phyloP scores from a whole-genome alignment of 1,140 invertebrate genomes.

The Cyclargus thomasi region DNA sequence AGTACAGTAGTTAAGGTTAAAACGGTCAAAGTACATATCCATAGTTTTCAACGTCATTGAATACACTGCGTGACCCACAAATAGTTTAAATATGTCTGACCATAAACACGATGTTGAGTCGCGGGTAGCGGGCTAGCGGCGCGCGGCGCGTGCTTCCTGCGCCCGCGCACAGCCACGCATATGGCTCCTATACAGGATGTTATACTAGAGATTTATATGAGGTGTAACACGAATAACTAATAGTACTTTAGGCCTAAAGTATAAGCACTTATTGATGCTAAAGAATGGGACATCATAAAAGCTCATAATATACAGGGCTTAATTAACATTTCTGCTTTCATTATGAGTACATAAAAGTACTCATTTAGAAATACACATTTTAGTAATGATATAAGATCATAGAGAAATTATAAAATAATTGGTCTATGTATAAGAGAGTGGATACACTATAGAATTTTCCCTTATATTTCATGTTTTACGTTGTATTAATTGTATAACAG shows the following conservation, averaged over 20 bases:
- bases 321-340: no score
- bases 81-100: constrained; percentile 43
- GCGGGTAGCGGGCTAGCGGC: constrained; percentile 37
- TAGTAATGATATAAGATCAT: no score
- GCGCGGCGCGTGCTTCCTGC: constrained; percentile 61
- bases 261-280: no score
- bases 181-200: not conserved
- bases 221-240: not conserved
- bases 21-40: not conserved
- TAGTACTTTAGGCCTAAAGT: not conserved
- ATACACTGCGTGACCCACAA: constrained; percentile 34
- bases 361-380: no score
- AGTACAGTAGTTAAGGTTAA: not conserved
- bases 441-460: no score
- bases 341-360: no score
- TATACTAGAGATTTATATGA: not conserved
- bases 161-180: constrained; percentile 32
- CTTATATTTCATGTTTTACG: no score
- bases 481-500: no score
- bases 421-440: no score
- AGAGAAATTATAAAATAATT: no score
- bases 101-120: constrained; percentile 36
- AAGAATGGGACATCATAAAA: no score
- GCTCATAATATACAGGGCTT: no score
- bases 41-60: not conserved